Percentiles rank a stretch among this genome's conserved stretches.
Evolutionary conservation across 2,113 vertebrate species (phyloP).

Genomic region (Zeus faber): DNA sequence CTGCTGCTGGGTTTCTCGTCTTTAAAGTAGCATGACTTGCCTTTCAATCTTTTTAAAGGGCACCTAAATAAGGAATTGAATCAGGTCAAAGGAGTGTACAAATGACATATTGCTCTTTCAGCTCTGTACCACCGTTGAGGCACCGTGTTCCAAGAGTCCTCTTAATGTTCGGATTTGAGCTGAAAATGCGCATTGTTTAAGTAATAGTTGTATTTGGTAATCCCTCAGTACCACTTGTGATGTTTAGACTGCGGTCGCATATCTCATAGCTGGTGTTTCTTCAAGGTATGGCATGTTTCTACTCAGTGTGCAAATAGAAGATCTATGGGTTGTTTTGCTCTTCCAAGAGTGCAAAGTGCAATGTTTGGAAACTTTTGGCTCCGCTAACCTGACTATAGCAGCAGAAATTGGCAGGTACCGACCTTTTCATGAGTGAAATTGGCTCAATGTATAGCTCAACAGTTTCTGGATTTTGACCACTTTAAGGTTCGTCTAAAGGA

Average conservation of each 20-base stretch:
- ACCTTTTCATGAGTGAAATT: conserved; percentile 27
- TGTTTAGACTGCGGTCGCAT: not conserved
- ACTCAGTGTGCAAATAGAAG: no score
- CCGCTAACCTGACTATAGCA: no score
- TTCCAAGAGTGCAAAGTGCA: no score
- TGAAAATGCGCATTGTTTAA: conserved; percentile 12
- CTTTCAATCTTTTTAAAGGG: conserved; percentile 64
- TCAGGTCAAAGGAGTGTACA: conserved; percentile 36
- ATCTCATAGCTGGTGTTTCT: not conserved
- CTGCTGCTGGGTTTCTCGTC: conserved; percentile 80
- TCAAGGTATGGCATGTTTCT: no score
- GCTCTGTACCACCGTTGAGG: conserved; percentile 13
- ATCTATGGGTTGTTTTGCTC: no score
- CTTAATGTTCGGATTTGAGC: no score
- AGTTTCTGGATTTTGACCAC: no score
- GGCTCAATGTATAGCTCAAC: no score
- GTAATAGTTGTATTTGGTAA: not conserved
- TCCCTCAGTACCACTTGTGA: not conserved
- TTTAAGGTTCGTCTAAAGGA: no score
- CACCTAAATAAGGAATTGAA: conserved; percentile 58
- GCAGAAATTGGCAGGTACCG: conserved; percentile 35
- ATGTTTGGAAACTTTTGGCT: no score
- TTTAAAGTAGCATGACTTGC: conserved; percentile 70
- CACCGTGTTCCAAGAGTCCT: no score
- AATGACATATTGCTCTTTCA: conserved; percentile 42